These are phyloP conservation scores for Capromys pilorides DNA, from an alignment of 2,797 vertebrate species.

Conservation along the genomic window DNA sequence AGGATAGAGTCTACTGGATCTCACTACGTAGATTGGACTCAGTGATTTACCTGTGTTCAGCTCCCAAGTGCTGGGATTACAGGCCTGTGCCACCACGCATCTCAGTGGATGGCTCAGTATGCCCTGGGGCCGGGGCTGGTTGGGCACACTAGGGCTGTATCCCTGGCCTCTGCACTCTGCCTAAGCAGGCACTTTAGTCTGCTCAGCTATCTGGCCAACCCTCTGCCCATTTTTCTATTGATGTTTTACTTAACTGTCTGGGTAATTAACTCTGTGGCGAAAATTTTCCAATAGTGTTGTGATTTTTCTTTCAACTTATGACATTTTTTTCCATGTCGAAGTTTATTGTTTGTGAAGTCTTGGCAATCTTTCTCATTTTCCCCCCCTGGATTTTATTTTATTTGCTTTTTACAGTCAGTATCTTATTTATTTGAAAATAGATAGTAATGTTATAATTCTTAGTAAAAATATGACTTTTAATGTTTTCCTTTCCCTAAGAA, in stretches of 20 bases:
- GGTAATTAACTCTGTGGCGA: constrained; percentile 9
- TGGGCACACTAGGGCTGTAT: no score
- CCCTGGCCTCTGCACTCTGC: no score
- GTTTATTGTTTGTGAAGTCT: constrained; percentile 26
- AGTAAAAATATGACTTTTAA: not conserved
- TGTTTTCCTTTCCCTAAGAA: not conserved
- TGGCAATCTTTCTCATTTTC: constrained; percentile 8
- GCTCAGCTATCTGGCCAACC: no score
- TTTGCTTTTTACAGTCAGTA: not conserved
- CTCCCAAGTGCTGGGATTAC: not conserved
- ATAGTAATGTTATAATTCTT: not conserved
- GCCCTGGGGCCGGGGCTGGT: no score
- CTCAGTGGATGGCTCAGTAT: no score
- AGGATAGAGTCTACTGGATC: not conserved
- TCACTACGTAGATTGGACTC: not conserved
- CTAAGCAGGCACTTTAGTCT: no score
- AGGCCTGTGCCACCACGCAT: not conserved
- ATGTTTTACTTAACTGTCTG: not conserved
- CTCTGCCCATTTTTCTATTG: not conserved
- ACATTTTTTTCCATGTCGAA: constrained; percentile 4
- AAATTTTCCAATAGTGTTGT: not conserved
- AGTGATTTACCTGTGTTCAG: not conserved
- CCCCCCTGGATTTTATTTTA: not conserved
- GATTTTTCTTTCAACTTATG: constrained; percentile 20
- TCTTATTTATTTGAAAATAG: constrained; percentile 47